phyloP scores from a whole-genome alignment of 2,797 vertebrate species.

The Neoniphon sammara region DNA sequence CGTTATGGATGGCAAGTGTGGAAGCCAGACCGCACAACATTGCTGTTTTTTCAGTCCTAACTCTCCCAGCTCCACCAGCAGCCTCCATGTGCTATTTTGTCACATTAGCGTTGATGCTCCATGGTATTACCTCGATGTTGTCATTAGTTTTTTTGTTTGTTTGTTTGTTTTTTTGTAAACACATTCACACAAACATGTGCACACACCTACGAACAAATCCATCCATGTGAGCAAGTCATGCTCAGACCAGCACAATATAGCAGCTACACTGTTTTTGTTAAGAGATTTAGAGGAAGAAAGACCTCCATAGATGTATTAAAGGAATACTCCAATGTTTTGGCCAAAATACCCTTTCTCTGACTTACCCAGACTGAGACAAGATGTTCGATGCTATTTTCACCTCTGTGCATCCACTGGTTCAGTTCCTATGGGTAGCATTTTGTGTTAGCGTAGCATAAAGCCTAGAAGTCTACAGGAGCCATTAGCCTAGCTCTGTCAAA shows the following conservation, averaged over 20 bases:
- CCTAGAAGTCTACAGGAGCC: too few relatives aligned
- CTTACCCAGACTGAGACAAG: too few relatives aligned
- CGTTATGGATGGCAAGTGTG: not conserved
- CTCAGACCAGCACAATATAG: not conserved
- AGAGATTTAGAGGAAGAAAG: too few relatives aligned
- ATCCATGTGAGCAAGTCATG: not conserved
- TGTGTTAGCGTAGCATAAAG: too few relatives aligned
- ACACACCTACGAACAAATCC: slow-evolving; percentile 5
- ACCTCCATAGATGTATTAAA: too few relatives aligned
- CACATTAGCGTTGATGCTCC: not conserved
- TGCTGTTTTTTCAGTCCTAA: not conserved
- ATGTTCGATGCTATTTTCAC: too few relatives aligned
- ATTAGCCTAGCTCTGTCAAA: too few relatives aligned
- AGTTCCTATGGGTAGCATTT: too few relatives aligned
- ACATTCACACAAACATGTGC: not conserved
- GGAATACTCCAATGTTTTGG: too few relatives aligned
- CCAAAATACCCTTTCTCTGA: too few relatives aligned
- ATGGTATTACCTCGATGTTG: not conserved
- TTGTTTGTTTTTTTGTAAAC: not conserved
- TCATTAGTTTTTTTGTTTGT: not conserved
- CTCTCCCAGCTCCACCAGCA: not conserved
- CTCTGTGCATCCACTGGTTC: too few relatives aligned
- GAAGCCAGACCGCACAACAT: not conserved
- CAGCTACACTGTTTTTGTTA: too few relatives aligned
- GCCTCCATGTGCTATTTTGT: slow-evolving; percentile 3